Evolutionary conservation across 1,140 invertebrate genomes (phyloP).

Genomic region (Panulirus ornatus): DNA sequence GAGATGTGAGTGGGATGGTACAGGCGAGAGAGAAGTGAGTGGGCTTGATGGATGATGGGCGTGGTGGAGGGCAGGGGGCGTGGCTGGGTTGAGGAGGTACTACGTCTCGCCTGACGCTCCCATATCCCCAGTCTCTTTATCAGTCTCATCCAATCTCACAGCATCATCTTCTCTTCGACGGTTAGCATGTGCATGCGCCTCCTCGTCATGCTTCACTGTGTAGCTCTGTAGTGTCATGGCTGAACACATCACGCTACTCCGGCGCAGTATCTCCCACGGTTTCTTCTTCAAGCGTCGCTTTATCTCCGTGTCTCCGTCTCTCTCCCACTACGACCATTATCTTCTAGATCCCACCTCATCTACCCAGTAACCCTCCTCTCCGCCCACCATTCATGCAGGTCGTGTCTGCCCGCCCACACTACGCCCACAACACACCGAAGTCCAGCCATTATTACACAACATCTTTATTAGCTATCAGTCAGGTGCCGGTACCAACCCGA

Average conservation of each 20-base stretch:
- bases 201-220: not conserved
- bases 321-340: not conserved
- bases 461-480: constrained; percentile 58
- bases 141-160: not conserved
- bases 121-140: not conserved
- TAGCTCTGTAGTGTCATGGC: not conserved
- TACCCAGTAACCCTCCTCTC: constrained; percentile 46
- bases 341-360: not conserved
- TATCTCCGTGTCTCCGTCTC: not conserved
- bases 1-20: not conserved
- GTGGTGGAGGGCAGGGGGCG: not conserved
- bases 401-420: constrained; percentile 45
- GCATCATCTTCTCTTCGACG: not conserved
- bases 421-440: constrained; percentile 49
- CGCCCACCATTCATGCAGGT: constrained; percentile 51
- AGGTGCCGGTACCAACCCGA: no score
- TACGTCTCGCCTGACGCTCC: constrained; percentile 33
- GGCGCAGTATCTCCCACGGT: not conserved
- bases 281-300: not conserved
- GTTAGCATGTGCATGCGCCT: no score
- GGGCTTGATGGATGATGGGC: not conserved
- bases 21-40: not conserved
- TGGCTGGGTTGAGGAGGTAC: not conserved
- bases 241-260: not conserved
- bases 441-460: constrained; percentile 37